A percentile compares a stretch with the other conserved stretches of the same genome.
These are phyloP conservation scores for Podarcis raffonei DNA, from an alignment of 2,113 vertebrate species.

Conservation along the genomic window DNA sequence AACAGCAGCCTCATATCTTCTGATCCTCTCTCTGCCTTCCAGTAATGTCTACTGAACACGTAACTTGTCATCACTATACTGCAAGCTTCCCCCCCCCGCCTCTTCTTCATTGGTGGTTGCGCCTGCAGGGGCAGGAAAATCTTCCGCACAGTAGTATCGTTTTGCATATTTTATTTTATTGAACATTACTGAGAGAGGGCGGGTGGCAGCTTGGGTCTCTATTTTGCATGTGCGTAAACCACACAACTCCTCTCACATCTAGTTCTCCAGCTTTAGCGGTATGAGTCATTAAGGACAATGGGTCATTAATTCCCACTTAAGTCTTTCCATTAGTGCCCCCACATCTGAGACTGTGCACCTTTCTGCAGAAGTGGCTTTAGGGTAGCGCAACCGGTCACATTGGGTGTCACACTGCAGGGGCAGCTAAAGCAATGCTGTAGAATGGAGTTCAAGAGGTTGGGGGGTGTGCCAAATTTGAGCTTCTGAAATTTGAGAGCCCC, in stretches of 20 bases:
- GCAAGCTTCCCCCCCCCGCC: background rate
- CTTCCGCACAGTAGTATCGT: background rate
- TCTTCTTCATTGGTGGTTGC: background rate
- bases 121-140: background rate
- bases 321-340: background rate
- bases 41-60: background rate
- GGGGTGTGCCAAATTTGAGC: too few species aligned
- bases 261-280: background rate
- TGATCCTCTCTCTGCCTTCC: too few species aligned
- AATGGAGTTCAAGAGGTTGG: too few species aligned
- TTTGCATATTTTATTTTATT: background rate
- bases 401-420: too few species aligned
- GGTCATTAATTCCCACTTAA: background rate
- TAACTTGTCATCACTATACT: background rate
- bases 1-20: background rate
- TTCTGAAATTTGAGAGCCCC: too few species aligned
- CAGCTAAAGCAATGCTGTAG: too few species aligned
- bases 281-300: background rate
- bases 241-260: background rate
- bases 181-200: background rate
- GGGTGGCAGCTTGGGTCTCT: background rate
- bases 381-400: too few species aligned
- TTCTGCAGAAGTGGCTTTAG: too few species aligned
- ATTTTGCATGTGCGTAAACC: background rate
- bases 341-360: too few species aligned